These are phyloP conservation scores for Dusona sp. DNA, from an alignment of 2,888 invertebrate species.

Conservation along the genomic window DNA sequence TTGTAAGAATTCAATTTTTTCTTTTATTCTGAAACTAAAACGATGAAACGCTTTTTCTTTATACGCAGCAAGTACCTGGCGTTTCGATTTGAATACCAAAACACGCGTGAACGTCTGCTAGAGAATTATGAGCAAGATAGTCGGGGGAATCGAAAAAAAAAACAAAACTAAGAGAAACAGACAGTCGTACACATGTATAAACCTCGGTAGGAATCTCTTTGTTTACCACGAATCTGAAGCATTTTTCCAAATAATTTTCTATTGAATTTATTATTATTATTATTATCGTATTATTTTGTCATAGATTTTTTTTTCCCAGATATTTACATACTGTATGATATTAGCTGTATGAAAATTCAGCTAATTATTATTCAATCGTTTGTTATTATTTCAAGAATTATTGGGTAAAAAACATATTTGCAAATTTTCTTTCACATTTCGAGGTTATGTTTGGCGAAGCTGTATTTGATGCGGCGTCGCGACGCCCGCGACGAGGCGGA, in stretches of 20 bases:
- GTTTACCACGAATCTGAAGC: background rate
- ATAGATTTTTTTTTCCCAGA: background rate
- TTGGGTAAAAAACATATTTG: background rate
- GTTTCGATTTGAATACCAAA: constrained; percentile 48
- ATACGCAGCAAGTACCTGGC: background rate
- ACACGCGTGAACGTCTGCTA: constrained; percentile 53
- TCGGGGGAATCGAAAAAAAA: background rate
- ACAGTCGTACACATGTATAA: background rate
- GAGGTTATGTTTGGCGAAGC: constrained; percentile 68
- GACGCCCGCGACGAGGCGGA: constrained; percentile 60
- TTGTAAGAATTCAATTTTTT: background rate
- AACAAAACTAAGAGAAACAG: background rate
- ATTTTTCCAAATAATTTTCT: background rate
- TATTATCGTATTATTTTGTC: background rate
- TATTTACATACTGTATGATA: background rate
- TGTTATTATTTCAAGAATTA: background rate
- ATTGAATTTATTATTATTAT: background rate
- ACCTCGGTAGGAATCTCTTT: background rate
- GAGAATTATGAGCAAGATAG: constrained; percentile 23
- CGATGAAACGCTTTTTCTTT: background rate
- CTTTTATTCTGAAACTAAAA: background rate
- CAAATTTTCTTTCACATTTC: constrained; percentile 25
- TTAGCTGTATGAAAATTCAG: background rate
- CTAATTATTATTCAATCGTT: background rate
- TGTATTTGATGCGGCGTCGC: constrained; percentile 60